Percentiles rank a stretch among this genome's conserved stretches.
phyloP scores from a whole-genome alignment of 2,888 invertebrate genomes.

The Macrosiphum euphorbiae region DNA sequence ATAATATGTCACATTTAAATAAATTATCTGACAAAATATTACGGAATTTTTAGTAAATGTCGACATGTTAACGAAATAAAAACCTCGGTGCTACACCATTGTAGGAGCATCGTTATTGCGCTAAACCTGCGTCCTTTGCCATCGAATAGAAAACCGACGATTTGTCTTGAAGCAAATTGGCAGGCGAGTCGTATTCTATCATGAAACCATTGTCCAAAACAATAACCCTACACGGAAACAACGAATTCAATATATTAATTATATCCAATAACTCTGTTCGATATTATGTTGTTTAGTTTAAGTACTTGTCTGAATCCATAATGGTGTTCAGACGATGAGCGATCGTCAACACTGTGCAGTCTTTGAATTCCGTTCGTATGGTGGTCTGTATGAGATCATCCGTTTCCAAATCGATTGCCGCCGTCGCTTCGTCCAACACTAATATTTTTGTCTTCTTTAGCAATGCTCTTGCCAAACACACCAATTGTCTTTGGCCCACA shows the following conservation, averaged over 20 bases:
- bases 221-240: constrained; percentile 76
- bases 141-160: constrained; percentile 83
- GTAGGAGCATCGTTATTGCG: background rate
- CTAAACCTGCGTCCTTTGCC: constrained; percentile 84
- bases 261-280: background rate
- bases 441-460: constrained; percentile 88
- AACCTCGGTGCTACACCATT: background rate
- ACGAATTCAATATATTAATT: constrained; percentile 2
- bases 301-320: constrained; percentile 83
- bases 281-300: background rate
- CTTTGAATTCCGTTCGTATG: constrained; percentile 86
- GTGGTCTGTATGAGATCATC: constrained; percentile 92
- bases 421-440: constrained; percentile 89
- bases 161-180: constrained; percentile 77
- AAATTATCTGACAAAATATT: background rate
- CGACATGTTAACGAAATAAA: background rate
- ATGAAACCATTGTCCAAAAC: constrained; percentile 86
- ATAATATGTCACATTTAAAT: background rate
- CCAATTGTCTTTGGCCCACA: constrained; percentile 89
- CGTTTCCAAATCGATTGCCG: constrained; percentile 91
- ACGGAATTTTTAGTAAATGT: background rate
- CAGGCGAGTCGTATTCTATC: constrained; percentile 84
- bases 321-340: constrained; percentile 95
- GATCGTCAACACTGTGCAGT: constrained; percentile 91
- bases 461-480: constrained; percentile 87